Conservation (phyloP, 2,797 vertebrate species). For the Enteromius afrohamiltoni region DNA sequence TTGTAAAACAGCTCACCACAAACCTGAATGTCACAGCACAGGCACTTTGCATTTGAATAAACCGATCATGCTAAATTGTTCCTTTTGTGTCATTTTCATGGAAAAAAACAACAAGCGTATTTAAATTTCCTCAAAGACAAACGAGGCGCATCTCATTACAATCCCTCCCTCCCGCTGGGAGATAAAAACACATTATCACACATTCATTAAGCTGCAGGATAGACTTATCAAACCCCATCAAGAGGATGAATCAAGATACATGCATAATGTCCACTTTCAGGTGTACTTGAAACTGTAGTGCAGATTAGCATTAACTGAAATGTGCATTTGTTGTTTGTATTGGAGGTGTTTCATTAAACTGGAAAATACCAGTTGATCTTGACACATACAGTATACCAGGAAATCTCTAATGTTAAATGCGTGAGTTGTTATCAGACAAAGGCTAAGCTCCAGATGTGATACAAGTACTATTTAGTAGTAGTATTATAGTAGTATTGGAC, state of each 20-base stretch:
- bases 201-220: conserved; percentile 14
- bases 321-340: neutral
- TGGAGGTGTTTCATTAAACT: conserved; percentile 23
- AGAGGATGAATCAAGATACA: neutral
- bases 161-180: neutral
- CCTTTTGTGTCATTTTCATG: neutral
- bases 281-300: conserved; percentile 31
- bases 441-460: neutral
- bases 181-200: conserved; percentile 15
- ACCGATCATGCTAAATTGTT: conserved; percentile 8
- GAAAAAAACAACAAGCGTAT: neutral
- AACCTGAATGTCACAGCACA: neutral
- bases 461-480: neutral
- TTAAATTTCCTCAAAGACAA: conserved; percentile 34
- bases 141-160: conserved; percentile 6
- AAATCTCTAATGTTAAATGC: conserved; percentile 8
- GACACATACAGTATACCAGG: neutral
- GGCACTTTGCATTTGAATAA: conserved; percentile 23
- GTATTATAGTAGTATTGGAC: no score
- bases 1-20: neutral
- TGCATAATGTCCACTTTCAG: conserved; percentile 7
- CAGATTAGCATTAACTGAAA: conserved; percentile 23
- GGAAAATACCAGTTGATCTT: neutral
- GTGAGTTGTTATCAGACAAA: neutral
- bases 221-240: conserved; percentile 8